Conservation (phyloP, 1,140 invertebrate genomes). For the Latrodectus geometricus region DNA sequence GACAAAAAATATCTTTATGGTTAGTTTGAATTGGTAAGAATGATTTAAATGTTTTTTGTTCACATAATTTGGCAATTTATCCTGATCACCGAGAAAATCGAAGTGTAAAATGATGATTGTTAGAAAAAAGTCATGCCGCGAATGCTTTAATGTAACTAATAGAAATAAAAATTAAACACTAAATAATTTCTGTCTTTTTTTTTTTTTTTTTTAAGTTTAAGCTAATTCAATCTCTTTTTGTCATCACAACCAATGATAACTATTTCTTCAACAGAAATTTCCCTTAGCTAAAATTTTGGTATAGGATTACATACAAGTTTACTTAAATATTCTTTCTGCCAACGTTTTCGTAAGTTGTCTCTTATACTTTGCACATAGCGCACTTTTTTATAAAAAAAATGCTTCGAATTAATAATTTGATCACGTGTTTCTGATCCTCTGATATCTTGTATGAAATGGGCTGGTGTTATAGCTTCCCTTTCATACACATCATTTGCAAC, state of each 20-base stretch:
- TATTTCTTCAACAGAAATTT: background rate
- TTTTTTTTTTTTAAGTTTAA: no score
- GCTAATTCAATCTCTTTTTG: background rate
- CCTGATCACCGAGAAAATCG: no score
- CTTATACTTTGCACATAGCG: background rate
- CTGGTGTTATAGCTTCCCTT: background rate
- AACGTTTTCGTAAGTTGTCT: background rate
- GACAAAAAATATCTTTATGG: no score
- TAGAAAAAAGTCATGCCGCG: no score
- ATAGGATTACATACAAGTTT: background rate
- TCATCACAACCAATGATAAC: background rate
- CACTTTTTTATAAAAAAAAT: background rate
- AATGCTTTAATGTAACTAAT: no score
- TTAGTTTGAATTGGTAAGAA: no score
- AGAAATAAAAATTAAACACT: no score
- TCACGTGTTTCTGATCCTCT: conserved; percentile 4
- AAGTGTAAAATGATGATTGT: no score
- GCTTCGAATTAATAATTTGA: background rate
- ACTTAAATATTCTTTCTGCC: background rate
- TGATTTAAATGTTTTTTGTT: no score
- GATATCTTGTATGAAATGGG: background rate
- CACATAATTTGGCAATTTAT: no score
- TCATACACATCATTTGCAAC: background rate
- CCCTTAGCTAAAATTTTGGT: background rate
- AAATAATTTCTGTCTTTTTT: no score